Percentiles rank a stretch among this genome's conserved stretches.
phyloP scores from a whole-genome alignment of 1,140 invertebrate species.

The Drosophila leontia region DNA sequence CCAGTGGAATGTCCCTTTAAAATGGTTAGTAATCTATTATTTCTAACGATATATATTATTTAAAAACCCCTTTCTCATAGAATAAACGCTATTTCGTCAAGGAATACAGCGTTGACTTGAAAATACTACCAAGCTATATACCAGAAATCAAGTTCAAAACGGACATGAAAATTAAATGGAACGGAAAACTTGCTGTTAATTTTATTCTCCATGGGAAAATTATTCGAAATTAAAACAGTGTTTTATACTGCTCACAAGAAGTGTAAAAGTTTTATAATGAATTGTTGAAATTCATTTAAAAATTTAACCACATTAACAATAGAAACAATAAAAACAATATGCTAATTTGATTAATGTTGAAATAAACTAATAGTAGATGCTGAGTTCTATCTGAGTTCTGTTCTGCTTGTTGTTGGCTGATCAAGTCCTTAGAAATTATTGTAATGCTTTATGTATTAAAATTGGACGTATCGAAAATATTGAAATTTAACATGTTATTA shows the following conservation, averaged over 20 bases:
- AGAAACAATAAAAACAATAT: too few relatives aligned
- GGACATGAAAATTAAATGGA: background rate
- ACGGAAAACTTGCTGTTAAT: background rate
- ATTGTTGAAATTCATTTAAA: too few relatives aligned
- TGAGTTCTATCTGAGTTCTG: too few relatives aligned
- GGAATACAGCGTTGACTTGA: slow-evolving; percentile 23
- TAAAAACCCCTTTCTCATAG: background rate
- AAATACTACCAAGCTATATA: slow-evolving; percentile 24
- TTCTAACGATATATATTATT: too few relatives aligned
- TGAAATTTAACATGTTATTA: too few relatives aligned
- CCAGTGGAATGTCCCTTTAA: slow-evolving; percentile 41
- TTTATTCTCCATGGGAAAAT: background rate
- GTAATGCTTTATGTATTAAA: background rate
- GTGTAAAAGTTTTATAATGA: background rate
- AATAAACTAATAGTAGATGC: too few relatives aligned
- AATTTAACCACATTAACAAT: too few relatives aligned
- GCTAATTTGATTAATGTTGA: too few relatives aligned
- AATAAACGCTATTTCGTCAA: slow-evolving; percentile 25
- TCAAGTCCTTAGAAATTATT: too few relatives aligned
- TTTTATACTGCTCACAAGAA: background rate
- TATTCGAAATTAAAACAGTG: background rate
- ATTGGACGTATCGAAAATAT: too few relatives aligned
- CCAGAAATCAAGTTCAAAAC: slow-evolving; percentile 17
- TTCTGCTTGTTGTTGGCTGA: too few relatives aligned
- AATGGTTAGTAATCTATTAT: slow-evolving; percentile 1